Percentiles rank a stretch among this genome's conserved stretches.
Evolutionary conservation across 2,113 vertebrate species (phyloP).

Genomic region (Cyprinodon brontotheroides): DNA sequence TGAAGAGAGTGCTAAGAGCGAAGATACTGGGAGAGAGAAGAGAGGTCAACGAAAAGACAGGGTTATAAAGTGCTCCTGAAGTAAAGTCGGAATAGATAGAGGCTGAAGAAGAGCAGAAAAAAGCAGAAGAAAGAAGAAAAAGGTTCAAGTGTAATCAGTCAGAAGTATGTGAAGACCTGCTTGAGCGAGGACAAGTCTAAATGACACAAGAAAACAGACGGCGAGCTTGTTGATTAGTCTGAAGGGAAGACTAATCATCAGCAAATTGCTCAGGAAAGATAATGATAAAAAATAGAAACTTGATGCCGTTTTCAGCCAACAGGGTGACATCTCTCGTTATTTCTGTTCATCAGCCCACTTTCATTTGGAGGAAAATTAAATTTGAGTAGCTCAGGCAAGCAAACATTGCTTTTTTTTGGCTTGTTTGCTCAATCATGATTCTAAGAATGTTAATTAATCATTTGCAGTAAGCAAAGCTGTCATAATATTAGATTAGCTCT

Average conservation of each 20-base stretch:
- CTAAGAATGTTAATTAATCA: conserved; percentile 9
- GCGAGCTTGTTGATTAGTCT: background rate
- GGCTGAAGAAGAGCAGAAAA: conserved; percentile 33
- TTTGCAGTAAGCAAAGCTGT: conserved; percentile 4
- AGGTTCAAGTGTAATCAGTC: too few relatives aligned
- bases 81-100: conserved; percentile 46
- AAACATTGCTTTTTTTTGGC: background rate
- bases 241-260: background rate
- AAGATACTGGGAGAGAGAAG: conserved; percentile 44
- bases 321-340: conserved; percentile 1
- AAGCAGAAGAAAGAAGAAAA: conserved; percentile 12
- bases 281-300: background rate
- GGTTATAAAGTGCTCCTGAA: conserved; percentile 51
- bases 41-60: conserved; percentile 59
- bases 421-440: background rate
- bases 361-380: conserved; percentile 9
- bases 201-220: conserved; percentile 14
- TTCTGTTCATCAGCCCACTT: background rate
- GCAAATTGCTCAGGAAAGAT: background rate
- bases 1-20: conserved; percentile 52
- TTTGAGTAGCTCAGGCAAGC: background rate
- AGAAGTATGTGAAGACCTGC: conserved; percentile 21
- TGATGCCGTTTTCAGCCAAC: background rate
- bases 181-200: conserved; percentile 14
- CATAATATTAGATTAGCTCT: background rate